Conservation (phyloP, 2,113 vertebrate genomes). For the Nesoenas mayeri region DNA sequence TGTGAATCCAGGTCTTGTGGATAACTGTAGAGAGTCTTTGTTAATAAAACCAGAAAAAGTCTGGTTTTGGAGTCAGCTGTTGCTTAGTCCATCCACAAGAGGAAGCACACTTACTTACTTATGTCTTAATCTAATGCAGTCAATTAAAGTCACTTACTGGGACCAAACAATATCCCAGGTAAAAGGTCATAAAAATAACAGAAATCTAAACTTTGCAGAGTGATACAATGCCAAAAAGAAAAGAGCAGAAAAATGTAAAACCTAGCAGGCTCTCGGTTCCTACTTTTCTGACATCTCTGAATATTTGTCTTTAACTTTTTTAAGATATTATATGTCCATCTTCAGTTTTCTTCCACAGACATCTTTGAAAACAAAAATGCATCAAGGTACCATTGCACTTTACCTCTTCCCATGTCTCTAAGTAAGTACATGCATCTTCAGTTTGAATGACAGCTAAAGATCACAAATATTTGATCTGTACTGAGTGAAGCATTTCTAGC, state of each 20-base stretch:
- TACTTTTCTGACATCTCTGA: not conserved
- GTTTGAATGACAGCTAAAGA: not conserved
- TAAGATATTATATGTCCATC: not conserved
- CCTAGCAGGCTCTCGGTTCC: not conserved
- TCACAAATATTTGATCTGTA: not conserved
- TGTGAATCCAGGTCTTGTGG: not conserved
- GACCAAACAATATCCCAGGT: not conserved
- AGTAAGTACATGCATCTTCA: not conserved
- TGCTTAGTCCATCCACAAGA: not conserved
- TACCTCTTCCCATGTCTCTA: not conserved
- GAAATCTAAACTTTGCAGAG: not conserved
- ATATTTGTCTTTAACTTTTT: not conserved
- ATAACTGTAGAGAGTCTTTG: not conserved
- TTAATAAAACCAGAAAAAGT: not conserved
- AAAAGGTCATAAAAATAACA: not conserved
- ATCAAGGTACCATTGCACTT: not conserved
- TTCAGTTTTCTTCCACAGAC: not conserved
- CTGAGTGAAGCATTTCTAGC: not conserved
- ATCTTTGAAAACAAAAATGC: not conserved
- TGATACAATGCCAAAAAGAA: accelerated
- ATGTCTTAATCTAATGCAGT: not conserved
- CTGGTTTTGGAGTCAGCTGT: not conserved
- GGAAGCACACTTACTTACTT: not conserved
- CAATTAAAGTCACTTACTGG: not conserved
- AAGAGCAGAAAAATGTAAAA: not conserved